Base-by-base conservation (phyloP, 2,888 invertebrate species). In the Harpalus rubripes region DNA sequence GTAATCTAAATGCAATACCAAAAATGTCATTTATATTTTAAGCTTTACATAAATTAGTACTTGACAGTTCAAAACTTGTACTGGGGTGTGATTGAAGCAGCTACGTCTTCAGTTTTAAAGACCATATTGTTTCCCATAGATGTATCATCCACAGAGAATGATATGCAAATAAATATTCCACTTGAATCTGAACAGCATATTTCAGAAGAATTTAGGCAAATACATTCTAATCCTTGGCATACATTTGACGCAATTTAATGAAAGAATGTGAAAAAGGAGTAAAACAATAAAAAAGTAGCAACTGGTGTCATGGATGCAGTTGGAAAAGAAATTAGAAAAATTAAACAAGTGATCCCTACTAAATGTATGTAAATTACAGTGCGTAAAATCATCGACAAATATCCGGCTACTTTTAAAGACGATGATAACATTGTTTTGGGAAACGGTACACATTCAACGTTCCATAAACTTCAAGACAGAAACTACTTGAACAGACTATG, bases 341-440 rank as follows among this genome's bases (percentile, higher is more conserved):
- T 76, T n/a, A 76, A 76, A 74, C 32, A 41, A 7, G 12, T 74
- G 6, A 52, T 15, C 12, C n/a, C 52, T 39, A 10, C 41, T 10
- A 74, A 44, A 52, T 12, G 10, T 52, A 0, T 79, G n/a, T 32
- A 61, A 26, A 61, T 79, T 1, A 39, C 22, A 18, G 79, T 59
- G 3, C 22, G 79, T 58, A 61, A 79, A 79, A 79, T 56, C n/a
- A 8, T 79, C 1, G 61, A 79, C 15, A 79, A 61, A 61, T 79
- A 79, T 26, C 79, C 79, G 10, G 10, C 2, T 7, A 58, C 12
- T 18, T 79, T 79, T 61, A 59, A 79, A 22, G 79, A 59, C 15
- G 79, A 79, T 16, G 59, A 79, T 15, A 39, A 39, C 10, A 39
- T 79, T 32, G 61, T 61, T 16, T 15, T 79, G n/a, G 79, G 79